Evolutionary conservation across 2,113 vertebrate species (phyloP).

Genomic region (Odocoileus hemionus): DNA sequence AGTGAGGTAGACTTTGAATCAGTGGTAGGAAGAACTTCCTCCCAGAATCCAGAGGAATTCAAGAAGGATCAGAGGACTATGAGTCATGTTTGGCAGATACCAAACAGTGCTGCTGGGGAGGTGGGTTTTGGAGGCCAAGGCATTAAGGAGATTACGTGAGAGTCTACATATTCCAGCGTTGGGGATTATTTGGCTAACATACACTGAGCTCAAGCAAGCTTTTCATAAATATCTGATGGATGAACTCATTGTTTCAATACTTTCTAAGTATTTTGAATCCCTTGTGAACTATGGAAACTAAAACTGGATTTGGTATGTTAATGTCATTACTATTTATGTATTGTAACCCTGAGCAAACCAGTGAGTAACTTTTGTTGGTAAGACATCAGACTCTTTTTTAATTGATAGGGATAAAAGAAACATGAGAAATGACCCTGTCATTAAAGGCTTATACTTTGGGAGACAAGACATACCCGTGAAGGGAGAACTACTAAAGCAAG

Average conservation of each 20-base stretch:
- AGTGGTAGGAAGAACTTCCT: background rate
- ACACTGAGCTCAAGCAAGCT: background rate
- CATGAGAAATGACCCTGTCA: background rate
- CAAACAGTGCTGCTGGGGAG: background rate
- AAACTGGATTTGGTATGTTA: background rate
- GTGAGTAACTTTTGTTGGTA: background rate
- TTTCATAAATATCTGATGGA: slow-evolving; percentile 7
- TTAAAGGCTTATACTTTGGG: background rate
- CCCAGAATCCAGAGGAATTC: background rate
- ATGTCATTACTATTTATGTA: background rate
- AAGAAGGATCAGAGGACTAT: background rate
- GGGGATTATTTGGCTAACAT: background rate
- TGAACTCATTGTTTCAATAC: slow-evolving; percentile 3
- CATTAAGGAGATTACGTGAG: background rate
- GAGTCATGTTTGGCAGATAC: slow-evolving; percentile 41
- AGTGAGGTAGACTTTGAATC: background rate
- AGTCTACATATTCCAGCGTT: background rate
- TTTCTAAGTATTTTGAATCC: background rate
- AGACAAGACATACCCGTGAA: background rate
- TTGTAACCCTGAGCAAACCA: background rate
- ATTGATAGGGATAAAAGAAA: background rate
- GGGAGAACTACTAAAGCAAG: background rate
- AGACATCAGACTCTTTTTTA: background rate
- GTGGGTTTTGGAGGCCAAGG: background rate
- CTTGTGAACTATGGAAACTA: background rate